Percentiles rank a stretch among this genome's conserved stretches.
phyloP scores from a whole-genome alignment of 2,797 vertebrate species.

The Dicrostonyx torquatus region DNA sequence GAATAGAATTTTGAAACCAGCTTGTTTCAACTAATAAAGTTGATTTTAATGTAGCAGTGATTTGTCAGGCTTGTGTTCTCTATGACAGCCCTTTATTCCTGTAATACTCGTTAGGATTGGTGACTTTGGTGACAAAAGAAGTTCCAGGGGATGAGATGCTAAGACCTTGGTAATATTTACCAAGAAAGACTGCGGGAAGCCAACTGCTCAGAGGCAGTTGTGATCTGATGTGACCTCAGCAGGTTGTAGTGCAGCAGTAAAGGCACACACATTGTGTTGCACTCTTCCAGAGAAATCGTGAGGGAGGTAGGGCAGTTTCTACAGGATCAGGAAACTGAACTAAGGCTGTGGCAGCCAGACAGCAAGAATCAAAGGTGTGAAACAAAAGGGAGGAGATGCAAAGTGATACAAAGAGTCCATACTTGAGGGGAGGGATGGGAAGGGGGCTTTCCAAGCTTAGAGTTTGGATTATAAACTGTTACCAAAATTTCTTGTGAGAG shows the following conservation, averaged over 20 bases:
- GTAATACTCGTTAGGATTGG: not conserved
- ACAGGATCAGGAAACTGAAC: not conserved
- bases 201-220: not conserved
- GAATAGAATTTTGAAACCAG: not conserved
- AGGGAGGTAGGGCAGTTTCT: not conserved
- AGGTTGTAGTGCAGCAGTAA: not conserved
- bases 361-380: not conserved
- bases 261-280: not conserved
- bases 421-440: not conserved
- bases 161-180: not conserved
- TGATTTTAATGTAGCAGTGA: not conserved
- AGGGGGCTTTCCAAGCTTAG: not conserved
- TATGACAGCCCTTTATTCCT: not conserved
- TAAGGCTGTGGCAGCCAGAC: not conserved
- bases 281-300: not conserved
- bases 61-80: not conserved
- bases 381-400: not conserved
- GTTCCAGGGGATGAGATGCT: not conserved
- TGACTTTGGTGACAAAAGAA: not conserved
- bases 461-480: not conserved
- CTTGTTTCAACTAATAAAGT: not conserved
- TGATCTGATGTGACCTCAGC: not conserved
- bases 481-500: not conserved
- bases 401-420: not conserved
- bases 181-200: not conserved